Evolutionary conservation across 2,113 vertebrate genomes (phyloP).

Genomic region (Vireo altiloquus): DNA sequence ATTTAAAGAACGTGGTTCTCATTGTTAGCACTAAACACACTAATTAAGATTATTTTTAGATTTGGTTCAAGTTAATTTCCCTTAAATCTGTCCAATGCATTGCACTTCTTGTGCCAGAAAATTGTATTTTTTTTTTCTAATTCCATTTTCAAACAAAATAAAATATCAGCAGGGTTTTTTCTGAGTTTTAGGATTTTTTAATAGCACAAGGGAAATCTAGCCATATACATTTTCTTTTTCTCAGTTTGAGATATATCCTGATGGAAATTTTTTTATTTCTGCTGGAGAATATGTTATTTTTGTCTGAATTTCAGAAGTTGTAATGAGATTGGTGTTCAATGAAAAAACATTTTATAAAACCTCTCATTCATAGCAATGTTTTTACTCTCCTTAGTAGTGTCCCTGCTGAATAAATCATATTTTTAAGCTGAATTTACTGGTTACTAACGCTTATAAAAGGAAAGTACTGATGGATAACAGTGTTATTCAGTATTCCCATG

Average conservation of each 20-base stretch:
- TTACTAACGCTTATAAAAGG: background rate
- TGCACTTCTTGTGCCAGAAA: background rate
- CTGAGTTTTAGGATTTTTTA: background rate
- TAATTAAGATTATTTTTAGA: constrained; percentile 18
- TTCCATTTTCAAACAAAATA: background rate
- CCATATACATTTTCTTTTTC: background rate
- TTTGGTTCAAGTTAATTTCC: background rate
- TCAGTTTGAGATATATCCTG: background rate
- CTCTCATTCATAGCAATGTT: background rate
- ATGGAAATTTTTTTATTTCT: background rate
- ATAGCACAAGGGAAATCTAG: background rate
- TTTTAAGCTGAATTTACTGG: background rate
- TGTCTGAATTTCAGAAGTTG: background rate
- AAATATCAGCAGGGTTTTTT: background rate
- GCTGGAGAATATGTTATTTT: background rate
- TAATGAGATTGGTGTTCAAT: background rate
- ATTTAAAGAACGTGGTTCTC: background rate
- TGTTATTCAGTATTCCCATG: background rate
- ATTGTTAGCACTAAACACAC: background rate
- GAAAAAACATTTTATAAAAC: constrained; percentile 1
- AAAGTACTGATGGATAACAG: background rate
- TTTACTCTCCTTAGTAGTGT: background rate
- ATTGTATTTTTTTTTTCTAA: rapidly evolving
- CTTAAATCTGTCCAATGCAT: background rate
- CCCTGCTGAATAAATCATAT: background rate